Conservation (phyloP, 2,113 vertebrate species). For the Mormyrus lacerda region DNA sequence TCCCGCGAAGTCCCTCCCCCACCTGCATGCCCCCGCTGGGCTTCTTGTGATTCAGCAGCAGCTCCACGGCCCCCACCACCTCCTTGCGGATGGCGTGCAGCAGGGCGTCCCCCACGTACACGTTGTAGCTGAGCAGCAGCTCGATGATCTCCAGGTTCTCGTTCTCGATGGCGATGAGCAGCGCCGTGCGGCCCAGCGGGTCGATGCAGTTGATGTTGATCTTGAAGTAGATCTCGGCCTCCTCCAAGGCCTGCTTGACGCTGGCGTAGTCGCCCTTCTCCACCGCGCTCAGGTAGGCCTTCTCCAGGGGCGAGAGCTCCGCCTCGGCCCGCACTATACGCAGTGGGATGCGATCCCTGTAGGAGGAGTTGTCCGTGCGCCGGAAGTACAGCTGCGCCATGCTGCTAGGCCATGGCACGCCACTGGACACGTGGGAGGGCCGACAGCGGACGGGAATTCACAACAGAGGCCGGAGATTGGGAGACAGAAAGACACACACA, state of each 20-base stretch:
- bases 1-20: not conserved
- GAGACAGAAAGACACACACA: not conserved
- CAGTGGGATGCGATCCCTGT: slow-evolving; percentile 91
- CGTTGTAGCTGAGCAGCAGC: slow-evolving; percentile 80
- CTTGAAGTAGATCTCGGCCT: slow-evolving; percentile 98
- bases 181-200: slow-evolving; percentile 91
- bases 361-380: slow-evolving; percentile 78
- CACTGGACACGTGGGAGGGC: slow-evolving; percentile 28
- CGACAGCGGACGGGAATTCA: slow-evolving; percentile 32
- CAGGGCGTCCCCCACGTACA: slow-evolving; percentile 91
- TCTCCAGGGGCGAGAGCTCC: slow-evolving; percentile 85
- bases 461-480: not conserved
- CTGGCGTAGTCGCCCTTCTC: slow-evolving; percentile 95
- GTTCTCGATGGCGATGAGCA: slow-evolving; percentile 95
- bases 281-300: slow-evolving; percentile 86
- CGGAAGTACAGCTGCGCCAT: slow-evolving; percentile 97
- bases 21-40: slow-evolving; percentile 96
- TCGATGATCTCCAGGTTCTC: slow-evolving; percentile 98
- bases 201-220: slow-evolving; percentile 99
- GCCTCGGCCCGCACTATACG: slow-evolving; percentile 91
- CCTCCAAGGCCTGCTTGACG: slow-evolving; percentile 89
- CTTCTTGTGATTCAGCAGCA: slow-evolving; percentile 92
- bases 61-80: slow-evolving; percentile 91
- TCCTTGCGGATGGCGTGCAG: slow-evolving; percentile 95
- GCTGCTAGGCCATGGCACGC: slow-evolving; percentile 63